Conservation (phyloP, 2,113 vertebrate genomes). For the Macrotus californicus region DNA sequence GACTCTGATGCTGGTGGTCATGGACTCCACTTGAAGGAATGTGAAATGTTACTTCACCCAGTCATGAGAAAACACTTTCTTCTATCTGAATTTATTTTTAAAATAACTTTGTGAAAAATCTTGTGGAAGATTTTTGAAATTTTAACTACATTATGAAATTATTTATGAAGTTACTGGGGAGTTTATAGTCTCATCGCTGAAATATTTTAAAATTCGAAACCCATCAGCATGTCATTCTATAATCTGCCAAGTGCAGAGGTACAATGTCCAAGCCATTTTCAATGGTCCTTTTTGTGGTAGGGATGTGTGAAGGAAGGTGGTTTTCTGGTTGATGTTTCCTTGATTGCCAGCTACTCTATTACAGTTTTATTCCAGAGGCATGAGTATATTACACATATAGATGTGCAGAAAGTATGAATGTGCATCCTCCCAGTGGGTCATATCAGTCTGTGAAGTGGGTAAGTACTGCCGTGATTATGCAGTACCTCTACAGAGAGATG, state of each 20-base stretch:
- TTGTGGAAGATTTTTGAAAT: neutral
- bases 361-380: neutral
- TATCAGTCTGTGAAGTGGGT: neutral
- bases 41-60: neutral
- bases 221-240: neutral
- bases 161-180: neutral
- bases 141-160: neutral
- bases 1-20: neutral
- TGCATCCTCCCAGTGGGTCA: neutral
- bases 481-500: neutral
- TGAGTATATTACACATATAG: neutral
- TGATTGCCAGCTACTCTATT: neutral
- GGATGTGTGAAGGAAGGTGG: neutral
- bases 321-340: neutral
- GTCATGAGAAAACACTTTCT: neutral
- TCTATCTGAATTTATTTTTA: neutral
- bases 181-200: neutral
- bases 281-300: neutral
- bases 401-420: neutral
- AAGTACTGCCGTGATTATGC: neutral
- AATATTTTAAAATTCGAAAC: conserved; percentile 12
- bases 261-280: neutral
- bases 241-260: neutral
- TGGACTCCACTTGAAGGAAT: neutral
- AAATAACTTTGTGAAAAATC: conserved; percentile 11